These are phyloP conservation scores for Scylla paramamosain DNA, from an alignment of 1,140 invertebrate species.

Conservation along the genomic window DNA sequence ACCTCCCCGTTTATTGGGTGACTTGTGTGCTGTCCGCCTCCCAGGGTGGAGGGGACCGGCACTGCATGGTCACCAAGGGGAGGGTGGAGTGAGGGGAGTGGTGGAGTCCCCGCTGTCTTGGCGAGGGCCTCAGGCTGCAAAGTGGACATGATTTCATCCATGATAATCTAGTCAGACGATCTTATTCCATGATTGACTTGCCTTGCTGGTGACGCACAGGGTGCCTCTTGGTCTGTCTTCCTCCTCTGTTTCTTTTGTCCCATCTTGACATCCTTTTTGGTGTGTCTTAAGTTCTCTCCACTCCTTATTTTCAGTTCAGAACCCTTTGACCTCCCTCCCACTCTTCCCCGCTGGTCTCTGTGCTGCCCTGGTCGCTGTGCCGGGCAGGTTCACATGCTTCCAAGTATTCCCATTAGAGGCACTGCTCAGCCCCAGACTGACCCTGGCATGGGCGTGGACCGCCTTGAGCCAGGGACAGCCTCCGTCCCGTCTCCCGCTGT, in stretches of 20 bases:
- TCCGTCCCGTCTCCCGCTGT: not conserved
- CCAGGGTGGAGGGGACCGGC: too few relatives aligned
- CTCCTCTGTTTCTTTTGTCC: not conserved
- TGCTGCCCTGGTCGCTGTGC: not conserved
- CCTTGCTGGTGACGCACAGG: not conserved
- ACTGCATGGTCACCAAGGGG: too few relatives aligned
- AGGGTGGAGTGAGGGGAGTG: too few relatives aligned
- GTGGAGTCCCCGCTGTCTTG: too few relatives aligned
- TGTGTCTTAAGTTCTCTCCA: not conserved
- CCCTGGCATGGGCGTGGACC: not conserved
- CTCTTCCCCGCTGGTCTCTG: not conserved
- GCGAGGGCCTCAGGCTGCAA: not conserved
- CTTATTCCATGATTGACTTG: slow-evolving; percentile 62
- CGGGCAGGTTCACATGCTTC: not conserved
- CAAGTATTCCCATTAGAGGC: not conserved
- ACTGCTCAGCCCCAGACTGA: not conserved
- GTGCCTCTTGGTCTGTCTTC: not conserved
- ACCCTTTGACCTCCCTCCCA: not conserved
- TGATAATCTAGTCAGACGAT: slow-evolving; percentile 72
- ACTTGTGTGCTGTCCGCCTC: too few relatives aligned
- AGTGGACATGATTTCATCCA: slow-evolving; percentile 44
- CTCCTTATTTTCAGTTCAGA: not conserved
- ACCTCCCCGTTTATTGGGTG: too few relatives aligned
- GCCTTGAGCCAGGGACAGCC: too few relatives aligned
- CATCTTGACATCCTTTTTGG: not conserved